Conservation (phyloP, 2,113 vertebrate species). For the Sakesphorus luctuosus region DNA sequence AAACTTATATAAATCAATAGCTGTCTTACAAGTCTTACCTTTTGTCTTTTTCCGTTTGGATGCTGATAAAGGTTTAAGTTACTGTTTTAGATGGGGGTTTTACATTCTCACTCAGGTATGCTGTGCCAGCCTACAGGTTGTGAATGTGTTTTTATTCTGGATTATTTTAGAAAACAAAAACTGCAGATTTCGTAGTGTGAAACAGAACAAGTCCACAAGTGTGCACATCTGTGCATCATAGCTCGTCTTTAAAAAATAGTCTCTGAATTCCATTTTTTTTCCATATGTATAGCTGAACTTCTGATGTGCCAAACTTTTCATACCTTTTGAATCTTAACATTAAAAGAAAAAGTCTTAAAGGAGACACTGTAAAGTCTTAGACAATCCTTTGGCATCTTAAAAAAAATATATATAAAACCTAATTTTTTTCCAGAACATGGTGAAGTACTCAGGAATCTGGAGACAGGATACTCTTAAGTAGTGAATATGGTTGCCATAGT, state of each 20-base stretch:
- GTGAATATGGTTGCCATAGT: constrained; percentile 80
- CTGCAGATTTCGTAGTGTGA: constrained; percentile 81
- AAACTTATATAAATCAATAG: constrained; percentile 89
- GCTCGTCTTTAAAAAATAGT: constrained; percentile 70
- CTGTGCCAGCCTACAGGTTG: constrained; percentile 99
- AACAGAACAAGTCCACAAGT: constrained; percentile 81
- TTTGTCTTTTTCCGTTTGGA: constrained; percentile 87
- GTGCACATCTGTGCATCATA: constrained; percentile 77
- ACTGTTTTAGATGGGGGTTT: constrained; percentile 95
- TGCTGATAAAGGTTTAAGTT: constrained; percentile 92
- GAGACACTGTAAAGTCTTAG: constrained; percentile 91
- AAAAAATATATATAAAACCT: constrained; percentile 70
- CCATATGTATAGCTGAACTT: constrained; percentile 80
- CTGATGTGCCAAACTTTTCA: constrained; percentile 93
- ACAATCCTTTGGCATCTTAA: constrained; percentile 95
- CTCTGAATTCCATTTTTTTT: constrained; percentile 80
- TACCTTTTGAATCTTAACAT: constrained; percentile 86
- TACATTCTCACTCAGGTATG: constrained; percentile 99
- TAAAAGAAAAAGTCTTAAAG: constrained; percentile 86
- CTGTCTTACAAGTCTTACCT: constrained; percentile 91
- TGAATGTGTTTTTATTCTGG: constrained; percentile 99
- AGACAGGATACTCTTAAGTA: constrained; percentile 83
- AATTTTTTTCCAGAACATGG: constrained; percentile 83
- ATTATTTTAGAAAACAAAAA: constrained; percentile 85
- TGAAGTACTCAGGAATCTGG: constrained; percentile 94